Percentiles rank a stretch among this genome's conserved stretches.
These are phyloP conservation scores for Labeo catla DNA, from an alignment of 2,113 vertebrate genomes.

Conservation along the genomic window DNA sequence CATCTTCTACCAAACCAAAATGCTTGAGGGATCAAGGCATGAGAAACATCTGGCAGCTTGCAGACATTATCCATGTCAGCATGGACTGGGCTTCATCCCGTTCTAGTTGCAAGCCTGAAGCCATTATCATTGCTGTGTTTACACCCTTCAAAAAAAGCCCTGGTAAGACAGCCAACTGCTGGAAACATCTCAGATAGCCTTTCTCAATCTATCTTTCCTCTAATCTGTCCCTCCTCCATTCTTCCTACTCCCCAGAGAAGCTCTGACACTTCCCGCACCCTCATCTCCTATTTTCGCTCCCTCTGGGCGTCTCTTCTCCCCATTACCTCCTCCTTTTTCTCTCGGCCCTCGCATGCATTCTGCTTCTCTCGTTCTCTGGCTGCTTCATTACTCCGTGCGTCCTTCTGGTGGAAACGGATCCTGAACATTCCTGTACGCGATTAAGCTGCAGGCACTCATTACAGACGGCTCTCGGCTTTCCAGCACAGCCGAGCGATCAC, in stretches of 20 bases:
- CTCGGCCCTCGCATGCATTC: background rate
- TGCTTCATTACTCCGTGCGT: conserved; percentile 28
- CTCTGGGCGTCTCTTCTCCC: conserved; percentile 1
- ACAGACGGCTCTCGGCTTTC: conserved; percentile 23
- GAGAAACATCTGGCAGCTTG: background rate
- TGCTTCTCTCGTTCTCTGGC: background rate
- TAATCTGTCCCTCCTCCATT: conserved; percentile 6
- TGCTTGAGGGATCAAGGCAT: background rate
- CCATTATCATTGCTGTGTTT: conserved; percentile 5
- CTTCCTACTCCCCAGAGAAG: conserved; percentile 9
- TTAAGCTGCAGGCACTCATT: conserved; percentile 42
- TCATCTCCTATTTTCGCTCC: background rate
- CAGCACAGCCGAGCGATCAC: conserved; percentile 16
- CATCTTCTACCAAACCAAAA: background rate
- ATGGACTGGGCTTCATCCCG: background rate
- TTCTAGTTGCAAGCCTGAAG: conserved; percentile 41
- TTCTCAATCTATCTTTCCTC: background rate
- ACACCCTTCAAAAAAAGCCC: conserved; percentile 26
- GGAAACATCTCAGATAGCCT: conserved; percentile 10
- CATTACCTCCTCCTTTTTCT: conserved; percentile 15
- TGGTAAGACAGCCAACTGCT: background rate
- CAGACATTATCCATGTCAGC: background rate
- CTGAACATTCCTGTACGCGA: conserved; percentile 47
- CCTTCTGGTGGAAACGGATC: conserved; percentile 28
- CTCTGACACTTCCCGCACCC: background rate